Base-by-base conservation (phyloP, 2,888 invertebrate genomes). In the Agrochola litura region DNA sequence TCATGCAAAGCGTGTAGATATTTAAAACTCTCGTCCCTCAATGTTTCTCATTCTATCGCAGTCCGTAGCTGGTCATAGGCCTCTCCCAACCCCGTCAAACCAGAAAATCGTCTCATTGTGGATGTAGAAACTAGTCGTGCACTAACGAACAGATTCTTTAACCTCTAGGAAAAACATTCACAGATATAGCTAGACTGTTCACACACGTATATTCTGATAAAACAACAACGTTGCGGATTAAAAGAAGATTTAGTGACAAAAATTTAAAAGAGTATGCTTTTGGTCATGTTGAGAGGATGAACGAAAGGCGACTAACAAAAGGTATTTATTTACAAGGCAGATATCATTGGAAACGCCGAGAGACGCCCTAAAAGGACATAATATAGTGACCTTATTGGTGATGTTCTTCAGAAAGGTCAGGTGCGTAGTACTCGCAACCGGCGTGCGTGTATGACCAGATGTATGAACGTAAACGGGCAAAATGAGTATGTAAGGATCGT, bases 21-120 rank as follows among this genome's bases (percentile, higher is more conserved):
- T 19, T 43, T 16, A 19, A 6, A 3, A 22, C n/a, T 37, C 5
- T 16, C 16, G 30, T 37, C 8, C 6, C 16, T 56, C 30, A 43
- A n/a, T 56, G 65, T 25, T 63, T 37, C 66, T 22, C 8, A 56
- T 46, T 14, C 25, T 54, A 30, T 25, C 25, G 16, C 60, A 68
- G 64, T 9, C 19, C 16, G 6, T 43, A 2, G 6, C 49, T 82
- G 85, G 76, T 76, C 85, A 71, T 67, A 71, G 58, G 68, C 82
- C 82, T 64, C 56, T 43, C 41, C 49, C 16, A 19, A 85, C 71
- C 82, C 82, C 30, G 82, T 82, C 82, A 82, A 82, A 82, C 82
- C 82, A 85, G 82, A 82, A 82, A 85, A 76, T 82, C 85, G 16
- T 49, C 80, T 75, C 82, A 82, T 71, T 76, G 82, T 76, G 54